phyloP scores from a whole-genome alignment of 2,888 invertebrate species.

The Globia sparganii region DNA sequence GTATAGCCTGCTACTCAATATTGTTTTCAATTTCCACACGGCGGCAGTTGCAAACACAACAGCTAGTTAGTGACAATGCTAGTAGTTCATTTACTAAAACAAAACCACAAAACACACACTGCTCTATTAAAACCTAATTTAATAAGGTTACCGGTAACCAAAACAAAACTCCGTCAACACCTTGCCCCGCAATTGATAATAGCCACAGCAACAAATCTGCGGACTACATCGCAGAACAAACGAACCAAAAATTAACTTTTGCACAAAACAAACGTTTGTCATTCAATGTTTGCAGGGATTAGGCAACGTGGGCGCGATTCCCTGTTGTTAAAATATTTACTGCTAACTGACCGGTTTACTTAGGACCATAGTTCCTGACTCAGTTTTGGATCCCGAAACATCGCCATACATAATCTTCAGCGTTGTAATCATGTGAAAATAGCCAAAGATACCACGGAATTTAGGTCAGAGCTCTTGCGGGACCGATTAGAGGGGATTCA shows the following conservation, averaged over 20 bases:
- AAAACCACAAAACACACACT: conserved; percentile 24
- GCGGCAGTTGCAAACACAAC: background rate
- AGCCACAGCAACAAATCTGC: conserved; percentile 28
- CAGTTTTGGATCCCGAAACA: conserved; percentile 72
- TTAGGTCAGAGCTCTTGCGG: conserved; percentile 69
- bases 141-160: conserved; percentile 43
- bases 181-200: conserved; percentile 29
- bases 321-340: conserved; percentile 81
- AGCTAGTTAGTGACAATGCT: conserved; percentile 6
- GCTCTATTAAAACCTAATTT: conserved; percentile 35
- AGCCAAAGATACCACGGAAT: conserved; percentile 66
- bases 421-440: conserved; percentile 68
- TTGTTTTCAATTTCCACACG: background rate
- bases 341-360: conserved; percentile 76
- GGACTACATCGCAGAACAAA: conserved; percentile 35
- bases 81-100: conserved; percentile 26
- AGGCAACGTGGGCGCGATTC: conserved; percentile 58
- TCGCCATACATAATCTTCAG: conserved; percentile 64
- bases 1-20: background rate
- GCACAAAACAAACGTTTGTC: conserved; percentile 61
- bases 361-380: conserved; percentile 81
- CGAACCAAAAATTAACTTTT: conserved; percentile 61
- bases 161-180: conserved; percentile 35
- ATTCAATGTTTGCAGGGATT: conserved; percentile 56
- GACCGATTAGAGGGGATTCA: conserved; percentile 71